Evolutionary conservation across 2,888 invertebrate genomes (phyloP).

Genomic region (Tiphia femorata): DNA sequence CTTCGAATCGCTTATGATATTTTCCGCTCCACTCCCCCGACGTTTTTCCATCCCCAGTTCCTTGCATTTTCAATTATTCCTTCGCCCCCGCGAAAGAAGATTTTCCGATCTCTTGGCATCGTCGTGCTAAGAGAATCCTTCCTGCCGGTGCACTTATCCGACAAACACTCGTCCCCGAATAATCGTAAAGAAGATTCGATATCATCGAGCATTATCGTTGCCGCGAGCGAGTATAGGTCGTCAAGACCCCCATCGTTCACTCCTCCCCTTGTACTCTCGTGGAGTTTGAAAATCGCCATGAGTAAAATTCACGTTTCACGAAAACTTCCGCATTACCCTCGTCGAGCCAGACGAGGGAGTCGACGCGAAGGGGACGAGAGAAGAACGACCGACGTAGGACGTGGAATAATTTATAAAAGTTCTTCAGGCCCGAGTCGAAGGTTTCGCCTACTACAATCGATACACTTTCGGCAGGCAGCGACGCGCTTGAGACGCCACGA

Average conservation of each 20-base stretch:
- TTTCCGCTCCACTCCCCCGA: conserved; percentile 32
- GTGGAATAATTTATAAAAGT: conserved; percentile 40
- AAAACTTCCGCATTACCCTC: not conserved
- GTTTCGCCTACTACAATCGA: conserved; percentile 28
- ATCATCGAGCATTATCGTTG: too few relatives aligned
- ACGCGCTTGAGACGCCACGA: too few relatives aligned
- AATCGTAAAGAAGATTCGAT: too few relatives aligned
- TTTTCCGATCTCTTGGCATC: too few relatives aligned
- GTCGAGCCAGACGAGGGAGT: not conserved
- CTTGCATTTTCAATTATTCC: conserved; percentile 5
- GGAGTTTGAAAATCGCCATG: too few relatives aligned
- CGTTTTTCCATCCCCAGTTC: conserved; percentile 6
- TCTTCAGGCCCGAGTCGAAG: conserved; percentile 26
- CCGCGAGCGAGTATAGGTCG: too few relatives aligned
- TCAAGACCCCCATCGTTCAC: too few relatives aligned
- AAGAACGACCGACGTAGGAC: not conserved
- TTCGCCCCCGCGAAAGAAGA: not conserved
- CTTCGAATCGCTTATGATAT: conserved; percentile 58
- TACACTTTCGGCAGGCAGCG: too few relatives aligned
- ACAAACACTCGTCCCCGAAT: too few relatives aligned
- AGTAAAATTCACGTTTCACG: too few relatives aligned
- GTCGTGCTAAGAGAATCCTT: too few relatives aligned
- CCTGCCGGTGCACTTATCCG: too few relatives aligned
- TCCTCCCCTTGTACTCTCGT: not conserved
- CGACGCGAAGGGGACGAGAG: not conserved